phyloP scores from a whole-genome alignment of 2,888 invertebrate genomes.

The Drosophila colorata region DNA sequence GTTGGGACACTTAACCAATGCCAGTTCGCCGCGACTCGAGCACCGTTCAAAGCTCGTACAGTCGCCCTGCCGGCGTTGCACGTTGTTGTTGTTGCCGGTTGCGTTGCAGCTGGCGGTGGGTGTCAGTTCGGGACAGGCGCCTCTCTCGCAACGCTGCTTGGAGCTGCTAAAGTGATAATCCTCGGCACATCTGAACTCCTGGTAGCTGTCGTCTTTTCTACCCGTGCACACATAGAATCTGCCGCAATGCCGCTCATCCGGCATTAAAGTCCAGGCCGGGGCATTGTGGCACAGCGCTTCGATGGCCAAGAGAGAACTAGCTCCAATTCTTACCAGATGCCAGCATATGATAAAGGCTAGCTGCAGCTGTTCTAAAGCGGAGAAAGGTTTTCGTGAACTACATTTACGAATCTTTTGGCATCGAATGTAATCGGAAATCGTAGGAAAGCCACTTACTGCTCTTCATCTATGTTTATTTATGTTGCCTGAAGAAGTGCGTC shows the following conservation, averaged over 20 bases:
- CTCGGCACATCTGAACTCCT: slow-evolving; percentile 5
- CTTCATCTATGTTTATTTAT: slow-evolving; percentile 25
- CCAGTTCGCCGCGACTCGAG: slow-evolving; percentile 8
- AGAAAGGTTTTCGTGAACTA: not conserved
- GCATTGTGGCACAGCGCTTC: slow-evolving; percentile 8
- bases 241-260: slow-evolving; percentile 53
- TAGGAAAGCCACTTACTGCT: slow-evolving; percentile 16
- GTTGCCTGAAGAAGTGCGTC: slow-evolving; percentile 4
- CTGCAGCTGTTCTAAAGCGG: slow-evolving; percentile 11
- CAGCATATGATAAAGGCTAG: slow-evolving; percentile 7
- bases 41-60: slow-evolving; percentile 22
- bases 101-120: not conserved
- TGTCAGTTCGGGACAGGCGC: not conserved
- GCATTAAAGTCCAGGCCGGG: slow-evolving; percentile 40
- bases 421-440: not conserved
- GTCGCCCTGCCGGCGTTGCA: slow-evolving; percentile 14
- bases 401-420: not conserved
- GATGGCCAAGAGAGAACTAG: not conserved
- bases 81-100: slow-evolving; percentile 4
- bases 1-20: slow-evolving; percentile 10
- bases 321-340: slow-evolving; percentile 3
- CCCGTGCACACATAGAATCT: slow-evolving; percentile 67
- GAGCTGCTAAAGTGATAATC: slow-evolving; percentile 12
- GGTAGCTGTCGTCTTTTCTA: slow-evolving; percentile 15
- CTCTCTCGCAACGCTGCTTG: slow-evolving; percentile 8